Conservation (phyloP, 2,888 invertebrate genomes). For the Campoplex capitator region DNA sequence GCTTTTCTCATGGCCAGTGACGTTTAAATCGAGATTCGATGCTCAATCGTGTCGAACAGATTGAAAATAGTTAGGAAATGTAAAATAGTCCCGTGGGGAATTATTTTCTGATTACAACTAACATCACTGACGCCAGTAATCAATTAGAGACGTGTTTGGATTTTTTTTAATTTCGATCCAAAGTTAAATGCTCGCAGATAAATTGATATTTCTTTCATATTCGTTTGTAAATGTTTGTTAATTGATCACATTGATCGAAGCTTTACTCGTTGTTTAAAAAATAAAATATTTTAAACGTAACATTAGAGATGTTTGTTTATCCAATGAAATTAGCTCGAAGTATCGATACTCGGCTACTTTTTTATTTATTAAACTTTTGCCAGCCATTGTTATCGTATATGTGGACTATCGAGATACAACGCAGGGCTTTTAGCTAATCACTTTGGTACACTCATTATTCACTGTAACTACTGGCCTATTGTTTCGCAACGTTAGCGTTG, state of each 20-base stretch:
- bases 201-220: neutral
- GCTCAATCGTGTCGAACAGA: constrained; percentile 3
- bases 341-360: neutral
- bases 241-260: too few relatives aligned
- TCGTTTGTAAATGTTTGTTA: neutral
- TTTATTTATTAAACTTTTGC: constrained; percentile 27
- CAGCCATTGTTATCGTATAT: neutral
- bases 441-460: constrained; percentile 66
- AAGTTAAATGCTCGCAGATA: neutral
- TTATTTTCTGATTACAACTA: neutral
- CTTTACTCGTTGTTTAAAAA: too few relatives aligned
- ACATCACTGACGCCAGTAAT: too few relatives aligned
- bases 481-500: constrained; percentile 55
- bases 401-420: neutral
- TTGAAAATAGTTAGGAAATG: neutral
- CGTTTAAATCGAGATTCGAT: constrained; percentile 18
- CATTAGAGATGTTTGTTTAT: neutral
- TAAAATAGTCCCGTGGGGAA: neutral
- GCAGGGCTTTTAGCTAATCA: constrained; percentile 63
- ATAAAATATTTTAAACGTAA: neutral
- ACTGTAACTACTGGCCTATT: constrained; percentile 58
- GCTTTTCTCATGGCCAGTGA: constrained; percentile 25
- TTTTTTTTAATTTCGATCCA: neutral
- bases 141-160: neutral
- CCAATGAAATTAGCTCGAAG: constrained; percentile 13